Base-by-base conservation (phyloP, 2,113 vertebrate species). In the Pelobates fuscus region DNA sequence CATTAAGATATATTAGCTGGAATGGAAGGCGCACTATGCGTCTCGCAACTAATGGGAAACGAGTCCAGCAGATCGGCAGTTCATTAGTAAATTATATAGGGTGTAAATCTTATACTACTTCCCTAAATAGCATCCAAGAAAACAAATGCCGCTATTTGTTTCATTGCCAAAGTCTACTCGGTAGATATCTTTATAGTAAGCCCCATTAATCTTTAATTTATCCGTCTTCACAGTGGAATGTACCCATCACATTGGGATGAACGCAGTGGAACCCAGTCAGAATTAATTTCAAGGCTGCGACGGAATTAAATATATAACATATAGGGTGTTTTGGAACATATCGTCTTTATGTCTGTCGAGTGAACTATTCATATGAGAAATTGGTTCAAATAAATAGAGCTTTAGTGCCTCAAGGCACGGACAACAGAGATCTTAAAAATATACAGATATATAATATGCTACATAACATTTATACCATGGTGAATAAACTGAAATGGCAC, bases 121-220 rank as follows among this genome's bases (percentile, higher is more conserved):
- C 44, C 59, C 14, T 26, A 71, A 70, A 71, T 21, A 71, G 20
- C 69, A 32, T 61, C 55, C n/a, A 29, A 37, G n/a, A 58, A 57
- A 71, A 29, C 23, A 46, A 61, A 21, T 11, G 41, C 57, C 10
- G 69, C 58, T 59, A 60, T 37, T n/a, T 20, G 69, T 5, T 1
- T 71, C 41, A 60, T 46, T 49, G 24, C 69, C 68, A 70, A 70
- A 70, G 21, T 44, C 70, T 62, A 59, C 29, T 54, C 44, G 43
- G 60, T 54, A 63, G 27, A 64, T 55, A 54, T 72, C 60, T 64
- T 72, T 72, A 29, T 72, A 58, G 44, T 63, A 64, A 55, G 70
- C 18, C 70, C 17, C 70, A 64, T 72, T 72, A 72, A 72, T 72
- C 64, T 72, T 64, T 72, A 64, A 64, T 72, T 27, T 72, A 55